A percentile compares a stretch with the other conserved stretches of the same genome.
phyloP scores from a whole-genome alignment of 1,140 invertebrate genomes.

The Bombus waltoni region DNA sequence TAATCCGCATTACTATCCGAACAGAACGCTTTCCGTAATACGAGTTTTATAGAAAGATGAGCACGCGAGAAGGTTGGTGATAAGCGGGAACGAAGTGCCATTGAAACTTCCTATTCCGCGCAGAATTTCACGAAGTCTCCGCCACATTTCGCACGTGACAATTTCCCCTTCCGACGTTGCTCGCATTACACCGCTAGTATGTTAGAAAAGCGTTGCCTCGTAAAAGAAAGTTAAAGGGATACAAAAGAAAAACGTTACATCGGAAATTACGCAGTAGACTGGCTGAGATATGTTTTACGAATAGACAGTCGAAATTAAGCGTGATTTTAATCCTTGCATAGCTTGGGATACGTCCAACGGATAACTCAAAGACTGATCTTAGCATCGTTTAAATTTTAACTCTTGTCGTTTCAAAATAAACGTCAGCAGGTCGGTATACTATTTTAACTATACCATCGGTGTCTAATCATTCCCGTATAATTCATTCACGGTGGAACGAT shows the following conservation, averaged over 20 bases:
- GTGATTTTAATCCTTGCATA: background rate
- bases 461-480: background rate
- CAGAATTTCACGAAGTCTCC: background rate
- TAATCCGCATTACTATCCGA: slow-evolving; percentile 2
- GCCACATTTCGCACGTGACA: background rate
- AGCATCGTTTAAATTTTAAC: background rate
- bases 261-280: background rate
- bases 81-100: background rate
- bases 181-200: background rate
- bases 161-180: background rate
- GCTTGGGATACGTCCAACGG: background rate
- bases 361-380: background rate
- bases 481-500: background rate
- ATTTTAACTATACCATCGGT: background rate
- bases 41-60: slow-evolving; percentile 18
- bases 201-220: background rate
- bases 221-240: background rate
- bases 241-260: background rate
- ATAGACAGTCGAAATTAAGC: background rate
- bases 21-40: background rate
- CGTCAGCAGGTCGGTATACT: background rate
- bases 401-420: background rate
- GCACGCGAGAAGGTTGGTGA: background rate
- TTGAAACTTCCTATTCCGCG: background rate
- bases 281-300: background rate